These are phyloP conservation scores for Acinonyx jubatus DNA, from an alignment of 2,113 vertebrate species.

Conservation along the genomic window DNA sequence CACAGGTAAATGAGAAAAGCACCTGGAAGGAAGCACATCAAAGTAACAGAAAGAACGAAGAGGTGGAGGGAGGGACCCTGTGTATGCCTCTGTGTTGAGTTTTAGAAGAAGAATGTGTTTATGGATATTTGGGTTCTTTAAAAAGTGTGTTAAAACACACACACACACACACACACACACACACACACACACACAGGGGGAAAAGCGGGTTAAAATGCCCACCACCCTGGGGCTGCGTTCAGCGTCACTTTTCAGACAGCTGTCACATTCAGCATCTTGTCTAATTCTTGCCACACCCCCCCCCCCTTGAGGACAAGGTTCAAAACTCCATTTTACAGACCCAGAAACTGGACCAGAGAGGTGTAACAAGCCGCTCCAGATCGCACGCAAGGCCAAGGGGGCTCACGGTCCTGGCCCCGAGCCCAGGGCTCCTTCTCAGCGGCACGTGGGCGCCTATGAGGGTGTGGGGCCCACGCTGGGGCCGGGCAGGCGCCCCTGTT, in stretches of 20 bases:
- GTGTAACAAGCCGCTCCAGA: background rate
- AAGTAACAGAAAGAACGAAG: background rate
- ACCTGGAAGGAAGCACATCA: background rate
- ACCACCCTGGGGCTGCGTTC: background rate
- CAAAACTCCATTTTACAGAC: background rate
- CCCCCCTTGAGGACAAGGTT: background rate
- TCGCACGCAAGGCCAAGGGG: background rate
- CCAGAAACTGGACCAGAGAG: background rate
- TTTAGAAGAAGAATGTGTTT: background rate
- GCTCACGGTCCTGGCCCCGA: background rate
- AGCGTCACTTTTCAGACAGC: conserved; percentile 25
- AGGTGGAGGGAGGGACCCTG: background rate
- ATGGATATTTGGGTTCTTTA: background rate
- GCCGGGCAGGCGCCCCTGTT: background rate
- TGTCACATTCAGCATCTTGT: background rate
- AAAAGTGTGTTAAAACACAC: background rate
- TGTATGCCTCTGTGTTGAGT: background rate
- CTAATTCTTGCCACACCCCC: background rate
- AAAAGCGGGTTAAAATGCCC: background rate
- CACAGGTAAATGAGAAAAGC: background rate
- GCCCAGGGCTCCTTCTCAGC: background rate
- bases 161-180: too few species aligned
- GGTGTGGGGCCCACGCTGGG: background rate
- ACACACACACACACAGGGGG: too few species aligned
- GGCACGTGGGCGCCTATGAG: background rate